Conservation (phyloP, 2,888 invertebrate genomes). For the Mesodorylaimus sp. region DNA sequence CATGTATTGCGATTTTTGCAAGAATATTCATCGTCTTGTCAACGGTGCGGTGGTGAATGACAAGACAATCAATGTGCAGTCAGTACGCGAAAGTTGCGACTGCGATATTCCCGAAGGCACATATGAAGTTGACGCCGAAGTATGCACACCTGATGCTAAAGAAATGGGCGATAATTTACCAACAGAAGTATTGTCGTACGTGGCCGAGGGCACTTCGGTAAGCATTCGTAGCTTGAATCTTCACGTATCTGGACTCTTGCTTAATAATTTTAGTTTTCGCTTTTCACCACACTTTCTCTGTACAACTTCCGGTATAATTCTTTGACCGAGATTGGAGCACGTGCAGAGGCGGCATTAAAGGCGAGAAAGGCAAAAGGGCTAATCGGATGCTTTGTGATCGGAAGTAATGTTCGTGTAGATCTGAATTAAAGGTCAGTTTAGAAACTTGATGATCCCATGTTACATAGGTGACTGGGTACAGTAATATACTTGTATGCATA, state of each 20-base stretch:
- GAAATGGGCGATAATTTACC: neutral
- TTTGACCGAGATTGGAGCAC: neutral
- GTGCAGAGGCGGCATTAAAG: neutral
- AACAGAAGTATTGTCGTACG: neutral
- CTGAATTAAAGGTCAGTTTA: no score
- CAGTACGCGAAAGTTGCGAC: neutral
- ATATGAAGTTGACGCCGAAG: neutral
- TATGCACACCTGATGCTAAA: neutral
- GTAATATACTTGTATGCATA: no score
- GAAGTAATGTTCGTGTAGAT: neutral
- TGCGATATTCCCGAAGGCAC: neutral
- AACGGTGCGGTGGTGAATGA: neutral
- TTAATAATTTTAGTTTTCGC: neutral
- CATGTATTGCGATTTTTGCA: constrained; percentile 2
- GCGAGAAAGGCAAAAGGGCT: neutral
- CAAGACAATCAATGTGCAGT: neutral
- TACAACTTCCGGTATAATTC: constrained; percentile 1
- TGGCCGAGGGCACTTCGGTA: neutral
- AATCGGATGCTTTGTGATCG: neutral
- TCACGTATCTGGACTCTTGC: no score
- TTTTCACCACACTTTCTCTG: neutral
- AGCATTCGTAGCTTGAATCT: no score
- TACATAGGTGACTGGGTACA: no score
- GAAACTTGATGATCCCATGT: no score
- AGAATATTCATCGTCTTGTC: neutral